Percentiles rank a stretch among this genome's conserved stretches.
Conservation (phyloP, 1,140 invertebrate genomes). For the Papilio xuthus region DNA sequence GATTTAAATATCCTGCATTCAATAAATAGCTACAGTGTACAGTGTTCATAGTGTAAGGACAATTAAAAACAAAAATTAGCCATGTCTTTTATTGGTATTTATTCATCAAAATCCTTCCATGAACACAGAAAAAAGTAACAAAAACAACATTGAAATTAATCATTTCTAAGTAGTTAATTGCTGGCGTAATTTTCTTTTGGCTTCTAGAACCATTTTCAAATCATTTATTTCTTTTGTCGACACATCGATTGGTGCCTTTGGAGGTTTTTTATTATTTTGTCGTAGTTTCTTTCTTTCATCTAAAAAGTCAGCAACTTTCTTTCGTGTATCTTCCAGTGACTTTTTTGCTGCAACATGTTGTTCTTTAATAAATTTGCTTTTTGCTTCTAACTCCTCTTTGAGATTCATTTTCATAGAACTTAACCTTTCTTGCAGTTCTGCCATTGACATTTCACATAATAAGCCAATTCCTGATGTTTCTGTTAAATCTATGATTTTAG, state of each 20-base stretch:
- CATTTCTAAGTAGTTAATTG: slow-evolving; percentile 46
- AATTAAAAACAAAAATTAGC: neutral
- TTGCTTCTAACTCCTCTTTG: slow-evolving; percentile 78
- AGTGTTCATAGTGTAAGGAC: neutral
- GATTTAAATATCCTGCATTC: slow-evolving; percentile 33
- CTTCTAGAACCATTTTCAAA: slow-evolving; percentile 65
- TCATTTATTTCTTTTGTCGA: slow-evolving; percentile 65
- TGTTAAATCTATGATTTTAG: slow-evolving; percentile 81
- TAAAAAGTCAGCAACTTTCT: slow-evolving; percentile 59
- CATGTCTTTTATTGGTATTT: neutral
- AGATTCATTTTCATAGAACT: slow-evolving; percentile 75
- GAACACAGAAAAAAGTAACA: neutral
- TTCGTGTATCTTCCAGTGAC: slow-evolving; percentile 64
- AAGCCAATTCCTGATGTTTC: slow-evolving; percentile 81
- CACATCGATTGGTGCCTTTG: slow-evolving; percentile 39
- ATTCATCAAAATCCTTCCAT: too few species aligned
- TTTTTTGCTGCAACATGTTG: slow-evolving; percentile 58
- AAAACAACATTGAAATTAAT: slow-evolving; percentile 39
- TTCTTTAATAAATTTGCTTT: slow-evolving; percentile 65
- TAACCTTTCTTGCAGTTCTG: slow-evolving; percentile 81
- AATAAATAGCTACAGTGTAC: slow-evolving; percentile 5
- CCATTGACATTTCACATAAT: slow-evolving; percentile 83
- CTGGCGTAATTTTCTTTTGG: slow-evolving; percentile 65
- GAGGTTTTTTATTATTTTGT: slow-evolving; percentile 56
- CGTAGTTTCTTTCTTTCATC: slow-evolving; percentile 53